Base-by-base conservation (phyloP, 2,113 vertebrate genomes). In the Hemiprocne comata region DNA sequence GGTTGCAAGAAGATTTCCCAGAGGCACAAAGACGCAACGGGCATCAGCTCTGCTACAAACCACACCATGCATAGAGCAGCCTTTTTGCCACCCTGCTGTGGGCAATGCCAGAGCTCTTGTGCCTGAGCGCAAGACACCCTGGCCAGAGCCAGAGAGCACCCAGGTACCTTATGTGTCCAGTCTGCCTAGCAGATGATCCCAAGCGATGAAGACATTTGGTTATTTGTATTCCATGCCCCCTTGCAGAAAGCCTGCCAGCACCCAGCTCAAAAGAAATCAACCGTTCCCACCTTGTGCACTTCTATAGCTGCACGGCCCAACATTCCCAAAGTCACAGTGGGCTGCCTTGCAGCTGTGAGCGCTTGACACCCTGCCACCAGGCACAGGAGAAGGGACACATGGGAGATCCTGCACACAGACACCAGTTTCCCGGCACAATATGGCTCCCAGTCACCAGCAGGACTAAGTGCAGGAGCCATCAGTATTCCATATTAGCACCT, bases 401-500 rank as follows among this genome's bases (percentile, higher is more conserved):
- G 31, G 60, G 31, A 78, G 58, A 69, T 34, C 46, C 73, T 6
- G 0, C 40, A 48, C 23, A 44, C 36, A 48, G 58, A 44, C 51
- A 44, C 36, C 2, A 1, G n/a, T 21, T 69, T 38, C 65, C 20
- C 78, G 55, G 50, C 16, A 31, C 57, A 31, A 42, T 17, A 5
- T 2, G 10, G 15, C 42, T 17, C 38, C 55, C 2, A 3, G 66
- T 36, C 66, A 75, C 53, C 1, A 0, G 66, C 2, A 0, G 46
- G 33, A 94, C 20, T 1, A 38, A 66, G 38, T 8, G 72, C 65
- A n/a, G 29, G 19, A 81, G 50, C 62, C 57, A 62, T 81, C 46
- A 46, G 26, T 14, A 13, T 38, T 34, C 71, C 8, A 14, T 69
- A 95, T 95, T 96, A 93, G 96, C 91, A 85, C 91, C 82, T 89